phyloP scores from a whole-genome alignment of 1,140 invertebrate genomes.

The Kradibia gibbosae region DNA sequence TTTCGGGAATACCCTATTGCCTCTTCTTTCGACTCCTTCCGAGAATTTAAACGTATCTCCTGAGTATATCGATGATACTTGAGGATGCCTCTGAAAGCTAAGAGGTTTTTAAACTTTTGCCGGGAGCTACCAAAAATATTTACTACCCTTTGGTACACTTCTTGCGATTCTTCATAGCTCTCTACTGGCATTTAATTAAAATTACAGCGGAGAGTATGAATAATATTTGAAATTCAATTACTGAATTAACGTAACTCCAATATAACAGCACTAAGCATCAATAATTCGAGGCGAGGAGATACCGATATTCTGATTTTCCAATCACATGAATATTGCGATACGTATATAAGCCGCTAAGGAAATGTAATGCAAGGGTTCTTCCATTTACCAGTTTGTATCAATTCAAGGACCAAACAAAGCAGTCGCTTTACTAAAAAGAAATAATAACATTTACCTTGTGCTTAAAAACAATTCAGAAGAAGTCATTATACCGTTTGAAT shows the following conservation, averaged over 20 bases:
- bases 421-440: neutral
- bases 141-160: conserved; percentile 44
- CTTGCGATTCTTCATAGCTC: neutral
- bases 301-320: neutral
- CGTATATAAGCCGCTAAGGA: neutral
- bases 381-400: neutral
- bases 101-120: conserved; percentile 60
- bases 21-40: conserved; percentile 20
- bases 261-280: too few species aligned
- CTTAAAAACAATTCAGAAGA: conserved; percentile 9
- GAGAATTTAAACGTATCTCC: conserved; percentile 57
- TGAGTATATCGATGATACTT: conserved; percentile 64
- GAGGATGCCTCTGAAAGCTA: conserved; percentile 52
- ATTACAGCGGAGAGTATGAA: neutral
- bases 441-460: conserved; percentile 23
- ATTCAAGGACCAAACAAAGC: neutral
- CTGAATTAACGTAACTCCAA: neutral
- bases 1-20: conserved; percentile 39
- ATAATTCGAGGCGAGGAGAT: neutral
- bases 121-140: conserved; percentile 59
- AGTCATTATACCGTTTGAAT: conserved; percentile 14
- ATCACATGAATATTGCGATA: neutral
- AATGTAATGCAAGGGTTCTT: neutral
- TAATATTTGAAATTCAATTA: neutral
- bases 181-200: conserved; percentile 15